A percentile compares a stretch with the other conserved stretches of the same genome.
Evolutionary conservation across 1,140 invertebrate species (phyloP).

Genomic region (Megathymus violae): DNA sequence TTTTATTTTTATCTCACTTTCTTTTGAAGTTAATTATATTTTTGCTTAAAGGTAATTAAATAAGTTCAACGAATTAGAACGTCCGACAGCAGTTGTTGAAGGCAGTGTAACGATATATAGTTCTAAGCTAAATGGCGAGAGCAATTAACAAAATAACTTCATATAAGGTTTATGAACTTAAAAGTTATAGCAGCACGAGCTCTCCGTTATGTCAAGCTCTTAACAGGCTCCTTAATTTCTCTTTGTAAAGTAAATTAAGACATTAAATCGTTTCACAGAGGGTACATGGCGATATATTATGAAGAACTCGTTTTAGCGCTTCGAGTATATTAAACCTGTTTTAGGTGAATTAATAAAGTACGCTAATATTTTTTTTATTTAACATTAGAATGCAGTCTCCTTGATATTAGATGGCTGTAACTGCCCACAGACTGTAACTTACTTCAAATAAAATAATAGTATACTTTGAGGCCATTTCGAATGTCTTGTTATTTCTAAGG

Average conservation of each 20-base stretch:
- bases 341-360: not conserved
- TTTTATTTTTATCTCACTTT: too few relatives aligned
- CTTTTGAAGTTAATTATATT: not conserved
- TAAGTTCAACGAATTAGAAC: not conserved
- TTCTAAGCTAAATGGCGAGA: constrained; percentile 59
- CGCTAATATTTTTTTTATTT: too few relatives aligned
- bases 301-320: constrained; percentile 30
- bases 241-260: constrained; percentile 79
- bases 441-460: too few relatives aligned
- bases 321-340: not conserved
- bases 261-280: constrained; percentile 69
- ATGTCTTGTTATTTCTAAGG: too few relatives aligned
- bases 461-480: too few relatives aligned
- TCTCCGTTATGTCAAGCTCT: constrained; percentile 79
- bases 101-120: constrained; percentile 42
- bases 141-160: constrained; percentile 74
- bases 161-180: constrained; percentile 71
- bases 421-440: too few relatives aligned
- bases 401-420: too few relatives aligned
- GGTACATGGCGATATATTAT: constrained; percentile 35
- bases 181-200: constrained; percentile 75
- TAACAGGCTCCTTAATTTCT: constrained; percentile 79
- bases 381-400: too few relatives aligned
- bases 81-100: too few relatives aligned
- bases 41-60: not conserved